Base-by-base conservation (phyloP, 2,113 vertebrate species). In the Stegastes partitus region DNA sequence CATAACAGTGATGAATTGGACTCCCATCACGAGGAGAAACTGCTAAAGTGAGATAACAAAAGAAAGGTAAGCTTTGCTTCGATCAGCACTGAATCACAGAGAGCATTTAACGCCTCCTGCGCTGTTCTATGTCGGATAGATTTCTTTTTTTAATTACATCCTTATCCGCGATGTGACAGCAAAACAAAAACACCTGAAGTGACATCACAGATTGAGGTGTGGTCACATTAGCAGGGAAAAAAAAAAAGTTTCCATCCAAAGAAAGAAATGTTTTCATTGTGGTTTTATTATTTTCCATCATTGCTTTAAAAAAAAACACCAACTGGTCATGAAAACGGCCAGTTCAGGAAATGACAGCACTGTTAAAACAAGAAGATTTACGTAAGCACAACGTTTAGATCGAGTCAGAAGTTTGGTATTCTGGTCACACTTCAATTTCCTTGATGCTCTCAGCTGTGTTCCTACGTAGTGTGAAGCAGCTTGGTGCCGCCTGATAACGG, bases 11-110 rank as follows among this genome's bases (percentile, higher is more conserved):
- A 56, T 10, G 11, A 82, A n/a, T 0, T n/a, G 18, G 49, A 56
- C 18, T 68, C 14, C 19, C 25, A 21, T 21, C 55, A 31, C 12
- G 22, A 9, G 2, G 18, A 12, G 6, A 44, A 47, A 39, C 10
- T 49, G 23, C 64, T 63, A 11, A 31, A 45, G 16, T 55, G 23
- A 34, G 22, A 63, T 6, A 50, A 2, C 37, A 49, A 63, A 28
- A 28, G 49, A 73, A 56, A 61, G 55, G 61, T 44, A 55, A 45
- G 70, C 22, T 61, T 42, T 42, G 54, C 53, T 47, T 47, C 18
- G 31, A 34, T 34, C 31, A 34, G 10, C 31, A 34, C 31, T 34
- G 12, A 42, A 3, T 12, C 12, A 12, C 39, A 42, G 2, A 50
- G 28, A 8, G 18, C 39, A 5, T 42, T 23, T 6, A 22, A 34